Percentiles rank a stretch among this genome's conserved stretches.
These are phyloP conservation scores for Psittacula cyanocephala DNA, from an alignment of 2,113 vertebrate species.

Conservation along the genomic window DNA sequence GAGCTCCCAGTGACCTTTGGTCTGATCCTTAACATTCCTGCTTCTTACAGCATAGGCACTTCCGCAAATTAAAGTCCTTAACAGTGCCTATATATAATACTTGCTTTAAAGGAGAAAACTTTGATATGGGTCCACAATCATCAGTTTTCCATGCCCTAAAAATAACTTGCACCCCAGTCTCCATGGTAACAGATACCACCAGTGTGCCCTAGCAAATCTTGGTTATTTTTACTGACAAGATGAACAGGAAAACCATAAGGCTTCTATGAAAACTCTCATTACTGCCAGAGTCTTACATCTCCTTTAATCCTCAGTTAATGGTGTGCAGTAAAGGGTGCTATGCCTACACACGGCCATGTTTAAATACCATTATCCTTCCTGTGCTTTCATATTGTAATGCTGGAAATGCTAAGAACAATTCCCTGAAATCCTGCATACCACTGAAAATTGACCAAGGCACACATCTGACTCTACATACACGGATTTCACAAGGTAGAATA, in stretches of 20 bases:
- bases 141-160: slow-evolving; percentile 6
- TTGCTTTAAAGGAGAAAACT: background rate
- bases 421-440: background rate
- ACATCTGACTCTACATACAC: background rate
- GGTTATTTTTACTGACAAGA: slow-evolving; percentile 40
- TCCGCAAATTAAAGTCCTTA: background rate
- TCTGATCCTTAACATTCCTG: background rate
- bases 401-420: background rate
- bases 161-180: slow-evolving; percentile 38
- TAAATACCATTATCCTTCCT: background rate
- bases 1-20: slow-evolving; percentile 12
- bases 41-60: background rate
- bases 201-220: slow-evolving; percentile 1
- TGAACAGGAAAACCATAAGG: slow-evolving; percentile 9
- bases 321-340: background rate
- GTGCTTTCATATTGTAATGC: background rate
- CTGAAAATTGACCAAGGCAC: background rate
- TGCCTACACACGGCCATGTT: background rate
- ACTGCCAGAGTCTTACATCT: background rate
- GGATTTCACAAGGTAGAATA: background rate
- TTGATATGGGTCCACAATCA: background rate
- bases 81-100: background rate
- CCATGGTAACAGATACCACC: slow-evolving; percentile 37
- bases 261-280: slow-evolving; percentile 17
- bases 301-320: slow-evolving; percentile 24